Conservation (phyloP, 2,113 vertebrate species). For the Lathamus discolor region DNA sequence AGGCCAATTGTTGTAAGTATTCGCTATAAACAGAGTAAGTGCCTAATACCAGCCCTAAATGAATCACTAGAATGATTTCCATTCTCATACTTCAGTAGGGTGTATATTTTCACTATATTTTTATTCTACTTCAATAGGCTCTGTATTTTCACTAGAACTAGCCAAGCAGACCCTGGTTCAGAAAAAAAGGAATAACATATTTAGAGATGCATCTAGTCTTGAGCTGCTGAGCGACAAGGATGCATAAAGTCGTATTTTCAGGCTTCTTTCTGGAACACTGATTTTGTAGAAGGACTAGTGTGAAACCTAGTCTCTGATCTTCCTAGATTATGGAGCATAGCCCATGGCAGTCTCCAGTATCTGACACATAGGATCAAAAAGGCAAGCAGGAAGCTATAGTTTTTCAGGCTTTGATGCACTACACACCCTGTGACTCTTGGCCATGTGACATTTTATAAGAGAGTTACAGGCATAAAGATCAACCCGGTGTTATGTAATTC, state of each 20-base stretch:
- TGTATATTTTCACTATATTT: not conserved
- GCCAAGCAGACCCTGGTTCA: not conserved
- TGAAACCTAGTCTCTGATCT: not conserved
- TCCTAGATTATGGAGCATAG: not conserved
- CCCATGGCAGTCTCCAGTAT: not conserved
- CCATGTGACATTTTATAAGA: not conserved
- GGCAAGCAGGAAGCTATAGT: not conserved
- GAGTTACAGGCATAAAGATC: not conserved
- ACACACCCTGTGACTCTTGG: rapidly evolving
- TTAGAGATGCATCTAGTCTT: not conserved
- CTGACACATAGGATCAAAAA: not conserved
- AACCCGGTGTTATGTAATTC: not conserved
- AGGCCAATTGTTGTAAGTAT: not conserved
- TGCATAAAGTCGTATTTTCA: not conserved
- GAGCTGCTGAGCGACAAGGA: not conserved
- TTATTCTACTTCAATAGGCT: not conserved
- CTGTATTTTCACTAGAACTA: not conserved
- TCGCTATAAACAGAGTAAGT: not conserved
- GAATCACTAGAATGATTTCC: not conserved
- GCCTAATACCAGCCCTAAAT: not conserved
- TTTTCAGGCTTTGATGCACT: not conserved
- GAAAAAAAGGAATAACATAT: not conserved
- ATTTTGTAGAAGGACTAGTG: not conserved
- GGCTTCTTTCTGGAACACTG: not conserved
- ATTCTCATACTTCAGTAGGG: not conserved